Evolutionary conservation across 2,113 vertebrate genomes (phyloP), one percentile per base, ranked within the genome.

Genomic region (Epinephelus fuscoguttatus): DNA sequence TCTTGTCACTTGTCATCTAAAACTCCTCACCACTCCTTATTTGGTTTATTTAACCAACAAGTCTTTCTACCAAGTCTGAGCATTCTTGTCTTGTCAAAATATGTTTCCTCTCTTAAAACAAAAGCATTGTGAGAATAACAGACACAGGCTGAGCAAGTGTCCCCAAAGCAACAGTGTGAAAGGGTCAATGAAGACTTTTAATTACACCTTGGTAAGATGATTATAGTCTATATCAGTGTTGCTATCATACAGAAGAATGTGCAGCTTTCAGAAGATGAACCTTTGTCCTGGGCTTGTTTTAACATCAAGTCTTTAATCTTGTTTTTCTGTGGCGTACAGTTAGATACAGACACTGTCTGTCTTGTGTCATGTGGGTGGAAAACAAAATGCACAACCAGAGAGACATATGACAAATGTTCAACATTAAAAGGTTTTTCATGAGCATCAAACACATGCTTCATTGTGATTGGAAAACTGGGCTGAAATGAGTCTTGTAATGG

Each of bases 401-500:
- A 81, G 33, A 52, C 66, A 6, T 30, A 61, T 61, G 70, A 75
- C 33, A 82, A 78, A 85, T 80, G 66, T 73, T 75, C 63, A 52
- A 53, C 57, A 81, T 78, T 75, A 67, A 82, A 82, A 74, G 55
- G 8, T 63, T 86, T 90, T 80, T 30, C 13, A 7, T 56, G 30
- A 78, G 71, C 42, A 83, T 84, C 67, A 72, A 70, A 71, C 57
- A 60, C 55, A 78, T 55, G 33, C 42, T 21, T 88, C 40, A 72
- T 76, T 78, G 57, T 80, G 66, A 67, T 78, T 53, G 52, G 50
- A 49, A 74, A 75, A 70, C 37, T 8, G 45, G 72, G 40, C 40
- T 80, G 60, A 71, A 78, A 71, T 81, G 27, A 72, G 80, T 81
- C 64, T 83, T 88, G 25, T 82, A 84, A 87, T 79, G 81, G 33